Conservation (phyloP, 1,140 invertebrate species). For the Parapsyche elsis region DNA sequence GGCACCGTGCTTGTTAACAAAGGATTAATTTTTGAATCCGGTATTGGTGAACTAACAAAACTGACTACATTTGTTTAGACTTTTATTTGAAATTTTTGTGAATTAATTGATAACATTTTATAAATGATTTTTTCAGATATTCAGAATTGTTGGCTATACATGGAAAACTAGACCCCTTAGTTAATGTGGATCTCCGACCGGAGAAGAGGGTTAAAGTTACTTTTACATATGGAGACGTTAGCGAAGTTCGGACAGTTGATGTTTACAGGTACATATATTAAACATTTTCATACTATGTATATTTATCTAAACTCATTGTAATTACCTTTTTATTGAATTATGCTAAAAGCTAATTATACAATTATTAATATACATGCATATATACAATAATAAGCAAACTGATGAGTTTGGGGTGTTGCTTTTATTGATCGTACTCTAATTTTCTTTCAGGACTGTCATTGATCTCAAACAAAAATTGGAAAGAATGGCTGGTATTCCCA, state of each 20-base stretch:
- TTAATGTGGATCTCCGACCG: slow-evolving; percentile 85
- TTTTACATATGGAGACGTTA: slow-evolving; percentile 81
- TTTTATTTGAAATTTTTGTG: background rate
- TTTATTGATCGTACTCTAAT: background rate
- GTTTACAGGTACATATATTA: slow-evolving; percentile 69
- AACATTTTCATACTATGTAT: slow-evolving; percentile 10
- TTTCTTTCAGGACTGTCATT: slow-evolving; percentile 71
- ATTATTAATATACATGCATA: background rate
- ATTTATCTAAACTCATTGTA: background rate
- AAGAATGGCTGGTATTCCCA: slow-evolving; percentile 80
- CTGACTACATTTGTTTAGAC: no score
- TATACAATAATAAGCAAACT: background rate
- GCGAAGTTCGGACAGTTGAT: slow-evolving; percentile 79
- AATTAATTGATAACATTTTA: background rate
- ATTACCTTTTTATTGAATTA: no score
- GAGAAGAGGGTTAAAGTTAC: slow-evolving; percentile 87
- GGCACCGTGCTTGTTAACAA: no score
- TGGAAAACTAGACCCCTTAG: slow-evolving; percentile 87
- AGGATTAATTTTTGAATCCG: no score
- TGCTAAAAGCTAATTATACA: no score
- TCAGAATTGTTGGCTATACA: slow-evolving; percentile 83
- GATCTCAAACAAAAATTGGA: slow-evolving; percentile 85
- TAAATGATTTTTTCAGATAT: slow-evolving; percentile 72
- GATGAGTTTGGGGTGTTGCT: no score
- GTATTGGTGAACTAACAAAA: no score